These are phyloP conservation scores for Gorsachius magnificus DNA, from an alignment of 2,797 vertebrate species.

Conservation along the genomic window DNA sequence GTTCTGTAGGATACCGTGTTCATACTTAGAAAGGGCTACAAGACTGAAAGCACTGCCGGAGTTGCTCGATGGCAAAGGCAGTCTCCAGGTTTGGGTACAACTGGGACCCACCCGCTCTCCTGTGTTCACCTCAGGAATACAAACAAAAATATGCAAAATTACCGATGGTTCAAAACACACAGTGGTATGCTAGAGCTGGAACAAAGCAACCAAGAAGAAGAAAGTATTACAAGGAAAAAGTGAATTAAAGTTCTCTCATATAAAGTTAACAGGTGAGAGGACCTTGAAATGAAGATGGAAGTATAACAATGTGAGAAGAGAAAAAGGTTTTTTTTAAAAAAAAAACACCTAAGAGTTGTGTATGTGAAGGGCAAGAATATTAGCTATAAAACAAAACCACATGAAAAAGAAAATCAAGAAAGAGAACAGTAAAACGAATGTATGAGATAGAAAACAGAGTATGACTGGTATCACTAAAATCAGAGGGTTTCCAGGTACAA, in stretches of 20 bases:
- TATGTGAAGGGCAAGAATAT: not conserved
- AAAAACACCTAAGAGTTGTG: not conserved
- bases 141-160: not conserved
- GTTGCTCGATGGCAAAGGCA: not conserved
- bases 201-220: not conserved
- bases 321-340: not conserved
- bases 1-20: not conserved
- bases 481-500: not conserved
- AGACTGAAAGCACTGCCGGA: not conserved
- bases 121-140: not conserved
- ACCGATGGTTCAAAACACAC: not conserved
- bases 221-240: not conserved
- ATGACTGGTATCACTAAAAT: not conserved
- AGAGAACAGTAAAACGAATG: not conserved
- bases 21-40: not conserved
- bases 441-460: not conserved
- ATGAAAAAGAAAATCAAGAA: not conserved
- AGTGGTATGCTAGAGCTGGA: not conserved
- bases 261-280: not conserved
- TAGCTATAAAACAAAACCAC: not conserved
- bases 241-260: not conserved
- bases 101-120: not conserved
- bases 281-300: not conserved
- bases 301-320: not conserved
- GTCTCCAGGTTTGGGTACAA: not conserved